Evolutionary conservation across 2,113 vertebrate species (phyloP).

Genomic region (Terrapene triunguis): DNA sequence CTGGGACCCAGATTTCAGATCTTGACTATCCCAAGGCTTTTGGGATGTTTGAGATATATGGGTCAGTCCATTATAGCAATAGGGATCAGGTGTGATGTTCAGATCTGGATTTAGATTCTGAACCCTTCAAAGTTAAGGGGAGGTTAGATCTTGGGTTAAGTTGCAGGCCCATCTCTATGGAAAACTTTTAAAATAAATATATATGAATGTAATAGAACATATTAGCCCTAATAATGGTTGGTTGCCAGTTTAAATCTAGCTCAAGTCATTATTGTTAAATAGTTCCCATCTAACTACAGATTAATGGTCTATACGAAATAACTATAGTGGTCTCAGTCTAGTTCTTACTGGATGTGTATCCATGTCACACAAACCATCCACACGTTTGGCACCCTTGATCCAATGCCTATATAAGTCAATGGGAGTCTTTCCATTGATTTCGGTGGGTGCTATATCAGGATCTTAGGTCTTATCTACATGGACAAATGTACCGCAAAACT

Average conservation of each 20-base stretch:
- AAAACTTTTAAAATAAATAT: background rate
- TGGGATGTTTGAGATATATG: background rate
- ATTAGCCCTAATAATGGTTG: background rate
- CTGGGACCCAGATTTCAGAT: background rate
- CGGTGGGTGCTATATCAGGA: background rate
- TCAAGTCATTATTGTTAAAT: background rate
- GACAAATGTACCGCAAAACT: background rate
- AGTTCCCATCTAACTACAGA: background rate
- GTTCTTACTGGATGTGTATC: background rate
- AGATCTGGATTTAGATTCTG: background rate
- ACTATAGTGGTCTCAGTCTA: background rate
- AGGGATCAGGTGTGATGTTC: background rate
- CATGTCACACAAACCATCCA: background rate
- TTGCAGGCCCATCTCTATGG: background rate
- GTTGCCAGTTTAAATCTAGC: background rate
- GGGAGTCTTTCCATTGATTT: background rate
- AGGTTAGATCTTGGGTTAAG: background rate
- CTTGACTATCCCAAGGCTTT: background rate
- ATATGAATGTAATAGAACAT: background rate
- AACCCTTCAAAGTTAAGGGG: background rate
- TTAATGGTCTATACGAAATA: background rate
- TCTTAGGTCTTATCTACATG: background rate
- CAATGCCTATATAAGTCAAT: background rate
- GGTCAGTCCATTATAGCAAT: background rate
- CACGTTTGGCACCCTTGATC: background rate